These are phyloP conservation scores for Lasiurus cinereus DNA, from an alignment of 2,113 vertebrate genomes.

Conservation along the genomic window DNA sequence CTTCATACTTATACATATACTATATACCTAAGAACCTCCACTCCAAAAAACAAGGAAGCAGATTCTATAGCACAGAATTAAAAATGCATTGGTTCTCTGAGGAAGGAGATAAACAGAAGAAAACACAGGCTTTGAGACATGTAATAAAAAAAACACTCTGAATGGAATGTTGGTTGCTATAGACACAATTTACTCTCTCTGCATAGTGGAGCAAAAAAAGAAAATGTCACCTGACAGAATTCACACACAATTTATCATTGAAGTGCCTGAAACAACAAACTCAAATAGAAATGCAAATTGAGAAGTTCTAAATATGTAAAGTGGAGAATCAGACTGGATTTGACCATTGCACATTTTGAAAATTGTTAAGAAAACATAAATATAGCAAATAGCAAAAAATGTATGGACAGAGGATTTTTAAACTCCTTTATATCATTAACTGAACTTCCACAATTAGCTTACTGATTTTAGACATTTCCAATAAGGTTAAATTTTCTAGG, in stretches of 20 bases:
- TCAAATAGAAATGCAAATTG: slow-evolving; percentile 10
- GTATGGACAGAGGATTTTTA: background rate
- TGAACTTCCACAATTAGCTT: background rate
- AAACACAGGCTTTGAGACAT: background rate
- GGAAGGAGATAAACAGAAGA: background rate
- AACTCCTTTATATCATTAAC: background rate
- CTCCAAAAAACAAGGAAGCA: background rate
- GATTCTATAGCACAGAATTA: background rate
- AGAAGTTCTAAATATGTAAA: background rate
- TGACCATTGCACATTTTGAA: background rate
- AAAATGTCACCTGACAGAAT: slow-evolving; percentile 35
- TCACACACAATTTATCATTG: background rate
- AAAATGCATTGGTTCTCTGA: background rate
- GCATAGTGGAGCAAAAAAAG: background rate
- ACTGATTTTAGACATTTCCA: background rate
- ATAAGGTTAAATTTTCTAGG: background rate
- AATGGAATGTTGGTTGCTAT: background rate
- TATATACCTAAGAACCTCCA: background rate
- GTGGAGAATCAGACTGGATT: background rate
- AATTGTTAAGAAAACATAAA: background rate
- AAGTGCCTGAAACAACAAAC: background rate
- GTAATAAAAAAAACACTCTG: background rate
- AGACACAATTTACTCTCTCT: slow-evolving; percentile 1
- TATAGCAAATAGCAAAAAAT: background rate
- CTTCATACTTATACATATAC: background rate